Evolutionary conservation across 2,797 vertebrate species (phyloP).

Genomic region (Scolopax rusticola): DNA sequence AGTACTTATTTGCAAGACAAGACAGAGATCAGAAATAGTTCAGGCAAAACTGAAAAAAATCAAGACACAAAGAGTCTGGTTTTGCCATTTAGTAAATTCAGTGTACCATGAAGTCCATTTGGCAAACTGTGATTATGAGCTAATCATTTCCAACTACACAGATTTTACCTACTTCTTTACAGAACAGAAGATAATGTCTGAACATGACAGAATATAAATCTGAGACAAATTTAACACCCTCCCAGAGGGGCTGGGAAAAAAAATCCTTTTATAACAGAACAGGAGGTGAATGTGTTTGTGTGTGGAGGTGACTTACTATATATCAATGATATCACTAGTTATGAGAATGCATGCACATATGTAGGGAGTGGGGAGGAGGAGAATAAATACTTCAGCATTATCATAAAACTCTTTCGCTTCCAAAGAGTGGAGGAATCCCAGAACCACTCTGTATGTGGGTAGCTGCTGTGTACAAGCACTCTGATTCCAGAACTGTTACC

Average conservation of each 20-base stretch:
- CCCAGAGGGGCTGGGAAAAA: neutral
- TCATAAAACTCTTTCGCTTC: neutral
- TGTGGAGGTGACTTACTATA: neutral
- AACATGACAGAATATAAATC: neutral
- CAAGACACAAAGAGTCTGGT: neutral
- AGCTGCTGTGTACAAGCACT: neutral
- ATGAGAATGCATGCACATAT: neutral
- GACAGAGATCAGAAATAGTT: neutral
- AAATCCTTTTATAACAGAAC: neutral
- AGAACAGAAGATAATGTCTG: neutral
- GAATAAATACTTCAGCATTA: neutral
- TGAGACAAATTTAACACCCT: neutral
- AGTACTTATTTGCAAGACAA: neutral
- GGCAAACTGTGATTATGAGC: neutral
- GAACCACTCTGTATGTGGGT: neutral
- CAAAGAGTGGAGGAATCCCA: neutral
- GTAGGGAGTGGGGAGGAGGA: neutral
- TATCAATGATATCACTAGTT: neutral
- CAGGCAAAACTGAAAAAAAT: neutral
- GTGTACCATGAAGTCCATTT: neutral
- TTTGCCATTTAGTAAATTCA: neutral
- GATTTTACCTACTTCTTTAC: neutral
- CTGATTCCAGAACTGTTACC: neutral
- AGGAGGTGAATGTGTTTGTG: neutral
- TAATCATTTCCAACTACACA: neutral